These are phyloP conservation scores for Ceratotherium simum DNA, from an alignment of 2,113 vertebrate genomes.

Conservation along the genomic window DNA sequence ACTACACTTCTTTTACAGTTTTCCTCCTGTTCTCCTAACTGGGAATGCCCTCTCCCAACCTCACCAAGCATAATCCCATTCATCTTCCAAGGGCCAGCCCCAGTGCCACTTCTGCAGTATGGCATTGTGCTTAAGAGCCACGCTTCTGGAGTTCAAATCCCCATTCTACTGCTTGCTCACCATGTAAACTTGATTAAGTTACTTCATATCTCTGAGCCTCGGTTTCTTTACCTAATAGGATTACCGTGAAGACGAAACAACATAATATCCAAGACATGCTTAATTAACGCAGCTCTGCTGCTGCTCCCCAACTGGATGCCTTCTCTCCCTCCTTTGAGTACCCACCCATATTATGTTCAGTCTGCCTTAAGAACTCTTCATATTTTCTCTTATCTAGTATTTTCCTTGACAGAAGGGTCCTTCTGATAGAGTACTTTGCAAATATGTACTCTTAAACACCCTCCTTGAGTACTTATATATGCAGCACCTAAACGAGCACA, in stretches of 20 bases:
- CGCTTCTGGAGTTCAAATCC: neutral
- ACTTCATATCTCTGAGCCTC: neutral
- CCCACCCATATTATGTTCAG: neutral
- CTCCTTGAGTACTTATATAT: neutral
- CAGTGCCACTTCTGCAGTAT: neutral
- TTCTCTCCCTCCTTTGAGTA: neutral
- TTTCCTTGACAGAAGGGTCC: neutral
- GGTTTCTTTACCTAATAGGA: neutral
- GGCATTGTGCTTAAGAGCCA: neutral
- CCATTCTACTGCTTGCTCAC: neutral
- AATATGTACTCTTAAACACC: neutral
- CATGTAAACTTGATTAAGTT: neutral
- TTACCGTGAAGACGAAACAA: neutral
- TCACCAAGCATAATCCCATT: neutral
- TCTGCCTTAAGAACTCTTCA: neutral
- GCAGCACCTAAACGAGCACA: neutral
- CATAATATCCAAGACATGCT: neutral
- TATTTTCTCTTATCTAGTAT: neutral
- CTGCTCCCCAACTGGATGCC: neutral
- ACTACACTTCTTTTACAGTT: neutral
- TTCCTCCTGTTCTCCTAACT: neutral
- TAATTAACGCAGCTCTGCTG: neutral
- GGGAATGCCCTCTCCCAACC: neutral
- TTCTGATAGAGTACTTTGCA: neutral
- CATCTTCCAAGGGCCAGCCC: too few species aligned